Conservation (phyloP, 2,797 vertebrate genomes). For the Tachyglossus aculeatus region DNA sequence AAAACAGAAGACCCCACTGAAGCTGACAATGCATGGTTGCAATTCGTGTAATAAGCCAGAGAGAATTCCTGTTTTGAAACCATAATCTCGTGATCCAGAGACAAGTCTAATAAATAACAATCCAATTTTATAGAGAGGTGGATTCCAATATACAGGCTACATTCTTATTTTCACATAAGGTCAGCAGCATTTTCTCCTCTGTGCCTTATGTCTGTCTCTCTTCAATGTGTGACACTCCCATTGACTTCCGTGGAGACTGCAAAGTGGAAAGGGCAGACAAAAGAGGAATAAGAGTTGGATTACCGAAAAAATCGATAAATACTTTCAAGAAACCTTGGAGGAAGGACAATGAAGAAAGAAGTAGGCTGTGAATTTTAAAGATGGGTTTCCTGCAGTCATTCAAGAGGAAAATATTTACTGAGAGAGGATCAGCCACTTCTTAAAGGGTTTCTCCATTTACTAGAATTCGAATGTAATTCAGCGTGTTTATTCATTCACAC, state of each 20-base stretch:
- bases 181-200: not conserved
- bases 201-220: not conserved
- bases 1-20: constrained; percentile 39
- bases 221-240: not conserved
- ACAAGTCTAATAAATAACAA: constrained; percentile 21
- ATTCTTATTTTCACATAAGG: constrained; percentile 23
- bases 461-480: too few species aligned
- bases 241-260: not conserved
- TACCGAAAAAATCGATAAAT: too few species aligned
- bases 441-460: too few species aligned
- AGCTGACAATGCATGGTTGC: constrained; percentile 43
- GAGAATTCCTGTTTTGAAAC: constrained; percentile 34
- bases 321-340: too few species aligned
- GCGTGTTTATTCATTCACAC: too few species aligned
- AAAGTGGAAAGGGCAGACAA: not conserved
- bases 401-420: too few species aligned
- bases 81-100: not conserved
- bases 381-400: too few species aligned
- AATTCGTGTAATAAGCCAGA: constrained; percentile 39
- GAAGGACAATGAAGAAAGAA: too few species aligned
- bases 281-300: not conserved
- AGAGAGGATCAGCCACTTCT: too few species aligned
- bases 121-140: constrained; percentile 23
- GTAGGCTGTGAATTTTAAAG: too few species aligned
- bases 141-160: constrained; percentile 11